These are phyloP conservation scores for Albula goreensis DNA, from an alignment of 2,113 vertebrate species.

Conservation along the genomic window DNA sequence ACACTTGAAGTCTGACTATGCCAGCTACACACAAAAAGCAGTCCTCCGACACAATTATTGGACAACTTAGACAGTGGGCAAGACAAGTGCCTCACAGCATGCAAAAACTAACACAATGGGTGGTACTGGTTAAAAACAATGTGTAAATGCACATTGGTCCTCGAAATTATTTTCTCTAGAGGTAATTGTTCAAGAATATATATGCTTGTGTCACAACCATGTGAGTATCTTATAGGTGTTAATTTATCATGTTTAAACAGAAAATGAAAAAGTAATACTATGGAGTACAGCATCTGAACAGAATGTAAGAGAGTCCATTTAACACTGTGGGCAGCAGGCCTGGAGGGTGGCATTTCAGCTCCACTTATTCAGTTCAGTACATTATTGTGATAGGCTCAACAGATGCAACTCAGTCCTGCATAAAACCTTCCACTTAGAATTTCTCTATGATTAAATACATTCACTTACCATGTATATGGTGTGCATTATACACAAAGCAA, in stretches of 20 bases:
- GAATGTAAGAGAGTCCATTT: not conserved
- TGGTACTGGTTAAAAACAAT: not conserved
- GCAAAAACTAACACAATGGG: too few relatives aligned
- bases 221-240: not conserved
- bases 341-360: not conserved
- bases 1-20: too few relatives aligned
- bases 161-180: not conserved
- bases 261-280: slow-evolving; percentile 15
- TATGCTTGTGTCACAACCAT: not conserved
- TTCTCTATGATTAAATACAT: too few relatives aligned
- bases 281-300: not conserved
- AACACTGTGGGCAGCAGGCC: not conserved
- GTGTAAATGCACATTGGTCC: not conserved
- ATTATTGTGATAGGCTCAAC: too few relatives aligned
- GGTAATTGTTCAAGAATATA: not conserved
- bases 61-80: not conserved
- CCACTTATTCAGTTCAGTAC: not conserved
- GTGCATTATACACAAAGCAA: too few relatives aligned
- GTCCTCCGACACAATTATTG: too few relatives aligned
- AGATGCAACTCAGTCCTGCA: too few relatives aligned
- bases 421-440: too few relatives aligned
- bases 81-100: not conserved
- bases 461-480: too few relatives aligned
- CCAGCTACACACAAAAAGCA: too few relatives aligned
- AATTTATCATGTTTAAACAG: not conserved